phyloP scores from a whole-genome alignment of 2,113 vertebrate genomes.

The Puntigrus tetrazona region DNA sequence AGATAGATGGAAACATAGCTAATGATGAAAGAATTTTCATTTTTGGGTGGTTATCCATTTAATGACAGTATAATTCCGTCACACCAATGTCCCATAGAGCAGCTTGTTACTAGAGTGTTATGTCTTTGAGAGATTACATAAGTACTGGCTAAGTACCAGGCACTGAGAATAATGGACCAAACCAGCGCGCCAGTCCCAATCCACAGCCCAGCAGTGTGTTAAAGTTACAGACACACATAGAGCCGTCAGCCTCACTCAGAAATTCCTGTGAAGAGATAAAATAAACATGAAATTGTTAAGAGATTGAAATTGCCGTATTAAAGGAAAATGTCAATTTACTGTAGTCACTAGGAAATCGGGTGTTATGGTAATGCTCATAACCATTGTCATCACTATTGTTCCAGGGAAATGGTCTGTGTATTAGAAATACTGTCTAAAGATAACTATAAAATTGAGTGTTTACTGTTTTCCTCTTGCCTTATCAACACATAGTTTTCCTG shows the following conservation, averaged over 20 bases:
- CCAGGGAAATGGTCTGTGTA: background rate
- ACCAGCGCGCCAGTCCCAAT: background rate
- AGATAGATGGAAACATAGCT: background rate
- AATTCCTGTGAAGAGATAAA: background rate
- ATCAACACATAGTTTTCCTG: too few relatives aligned
- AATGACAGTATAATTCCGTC: background rate
- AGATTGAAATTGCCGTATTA: background rate
- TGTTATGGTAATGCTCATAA: background rate
- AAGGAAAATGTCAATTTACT: background rate
- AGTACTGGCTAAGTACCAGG: constrained; percentile 69
- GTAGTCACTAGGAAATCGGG: background rate
- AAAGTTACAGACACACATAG: background rate
- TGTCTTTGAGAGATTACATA: constrained; percentile 60
- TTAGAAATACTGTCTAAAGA: too few relatives aligned
- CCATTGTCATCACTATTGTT: background rate
- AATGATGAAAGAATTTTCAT: background rate
- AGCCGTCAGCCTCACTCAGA: background rate
- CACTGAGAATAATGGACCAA: background rate
- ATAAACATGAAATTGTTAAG: background rate
- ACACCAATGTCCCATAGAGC: background rate
- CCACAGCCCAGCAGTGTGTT: background rate
- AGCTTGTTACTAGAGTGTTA: constrained; percentile 63
- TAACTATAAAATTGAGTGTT: too few relatives aligned
- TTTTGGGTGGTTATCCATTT: background rate
- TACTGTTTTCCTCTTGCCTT: too few relatives aligned